A percentile compares a stretch with the other conserved stretches of the same genome.
phyloP scores from a whole-genome alignment of 2,113 vertebrate genomes.

The Felis chaus region DNA sequence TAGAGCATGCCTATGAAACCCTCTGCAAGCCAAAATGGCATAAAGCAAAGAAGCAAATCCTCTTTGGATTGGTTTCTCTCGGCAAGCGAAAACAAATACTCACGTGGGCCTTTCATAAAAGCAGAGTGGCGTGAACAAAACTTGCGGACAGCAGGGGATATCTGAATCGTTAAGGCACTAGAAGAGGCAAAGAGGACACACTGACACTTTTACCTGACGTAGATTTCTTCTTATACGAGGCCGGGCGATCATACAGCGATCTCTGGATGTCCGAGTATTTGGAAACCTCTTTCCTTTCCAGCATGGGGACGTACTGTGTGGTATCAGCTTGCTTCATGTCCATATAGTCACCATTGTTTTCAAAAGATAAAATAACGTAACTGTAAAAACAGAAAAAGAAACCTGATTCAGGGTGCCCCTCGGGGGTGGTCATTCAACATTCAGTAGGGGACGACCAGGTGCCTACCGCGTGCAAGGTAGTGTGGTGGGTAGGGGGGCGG shows the following conservation, averaged over 20 bases:
- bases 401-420: neutral
- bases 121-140: neutral
- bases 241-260: slow-evolving; percentile 94
- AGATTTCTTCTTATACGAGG: slow-evolving; percentile 93
- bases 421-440: neutral
- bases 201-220: slow-evolving; percentile 84
- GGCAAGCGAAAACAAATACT: neutral
- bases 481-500: fast-evolving
- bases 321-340: slow-evolving; percentile 98
- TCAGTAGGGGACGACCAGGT: neutral
- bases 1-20: neutral
- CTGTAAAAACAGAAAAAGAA: slow-evolving; percentile 80
- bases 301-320: slow-evolving; percentile 98
- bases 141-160: neutral
- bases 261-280: slow-evolving; percentile 95
- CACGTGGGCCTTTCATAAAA: neutral
- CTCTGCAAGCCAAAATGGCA: neutral
- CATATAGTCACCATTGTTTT: slow-evolving; percentile 98
- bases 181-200: neutral
- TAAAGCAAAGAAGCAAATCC: neutral
- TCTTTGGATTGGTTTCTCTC: neutral
- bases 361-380: slow-evolving; percentile 98
- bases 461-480: neutral
- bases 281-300: slow-evolving; percentile 93
- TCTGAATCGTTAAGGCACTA: neutral